Conservation (phyloP, 2,888 invertebrate genomes). For the Plebejus anna region DNA sequence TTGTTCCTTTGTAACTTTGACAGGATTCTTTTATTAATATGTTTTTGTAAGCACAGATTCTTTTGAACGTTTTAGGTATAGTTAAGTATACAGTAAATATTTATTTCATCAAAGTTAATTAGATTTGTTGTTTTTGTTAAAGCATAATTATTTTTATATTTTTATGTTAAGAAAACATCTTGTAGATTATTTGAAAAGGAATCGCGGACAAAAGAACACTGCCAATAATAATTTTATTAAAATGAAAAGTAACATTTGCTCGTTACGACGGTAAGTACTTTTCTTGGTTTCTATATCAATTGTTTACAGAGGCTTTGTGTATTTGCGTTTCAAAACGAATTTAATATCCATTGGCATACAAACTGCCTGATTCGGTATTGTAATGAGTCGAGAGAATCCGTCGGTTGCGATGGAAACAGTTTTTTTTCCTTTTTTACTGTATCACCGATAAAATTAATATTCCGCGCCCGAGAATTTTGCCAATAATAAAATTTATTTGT, state of each 20-base stretch:
- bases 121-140: not conserved
- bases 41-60: not conserved
- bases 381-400: slow-evolving; percentile 19
- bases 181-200: slow-evolving; percentile 18
- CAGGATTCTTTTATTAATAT: not conserved
- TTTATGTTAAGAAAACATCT: not conserved
- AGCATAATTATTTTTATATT: not conserved
- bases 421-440: slow-evolving; percentile 18
- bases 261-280: slow-evolving; percentile 23
- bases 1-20: not conserved
- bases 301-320: slow-evolving; percentile 25
- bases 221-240: slow-evolving; percentile 20
- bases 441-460: not conserved
- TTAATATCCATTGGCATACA: slow-evolving; percentile 37
- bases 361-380: slow-evolving; percentile 34
- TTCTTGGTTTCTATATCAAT: slow-evolving; percentile 28
- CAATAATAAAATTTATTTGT: not conserved
- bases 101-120: not conserved
- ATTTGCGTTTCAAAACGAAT: slow-evolving; percentile 45
- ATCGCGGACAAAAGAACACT: not conserved
- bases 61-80: not conserved
- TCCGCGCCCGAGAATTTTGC: not conserved
- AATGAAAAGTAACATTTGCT: slow-evolving; percentile 20
- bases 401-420: slow-evolving; percentile 3
- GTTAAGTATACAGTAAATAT: not conserved